Conservation (phyloP, 2,113 vertebrate species). For the Asarcornis scutulata region DNA sequence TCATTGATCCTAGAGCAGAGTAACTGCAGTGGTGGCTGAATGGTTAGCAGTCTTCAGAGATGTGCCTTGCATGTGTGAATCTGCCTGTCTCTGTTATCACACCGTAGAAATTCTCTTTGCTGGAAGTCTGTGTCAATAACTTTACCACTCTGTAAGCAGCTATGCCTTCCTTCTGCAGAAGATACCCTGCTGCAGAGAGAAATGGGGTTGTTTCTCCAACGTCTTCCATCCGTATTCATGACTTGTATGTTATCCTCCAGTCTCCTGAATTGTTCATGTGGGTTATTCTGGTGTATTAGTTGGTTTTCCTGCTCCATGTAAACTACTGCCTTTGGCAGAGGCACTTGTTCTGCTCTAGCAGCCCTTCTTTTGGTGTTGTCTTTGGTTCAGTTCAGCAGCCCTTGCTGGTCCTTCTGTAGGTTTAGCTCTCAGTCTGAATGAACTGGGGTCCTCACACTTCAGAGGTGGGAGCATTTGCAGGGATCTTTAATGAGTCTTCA, state of each 20-base stretch:
- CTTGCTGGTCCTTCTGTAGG: not conserved
- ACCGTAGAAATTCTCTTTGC: not conserved
- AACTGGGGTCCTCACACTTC: not conserved
- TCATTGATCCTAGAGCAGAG: constrained; percentile 1
- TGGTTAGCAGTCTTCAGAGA: not conserved
- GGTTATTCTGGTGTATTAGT: not conserved
- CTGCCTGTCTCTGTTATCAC: not conserved
- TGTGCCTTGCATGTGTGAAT: not conserved
- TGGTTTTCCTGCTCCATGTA: not conserved
- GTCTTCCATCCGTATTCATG: not conserved
- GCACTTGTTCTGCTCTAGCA: not conserved
- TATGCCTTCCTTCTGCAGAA: not conserved
- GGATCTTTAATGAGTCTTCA: not conserved
- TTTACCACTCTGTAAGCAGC: not conserved
- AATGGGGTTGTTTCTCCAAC: not conserved
- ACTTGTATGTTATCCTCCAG: not conserved
- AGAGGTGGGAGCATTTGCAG: not conserved
- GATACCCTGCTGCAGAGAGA: not conserved
- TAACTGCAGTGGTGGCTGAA: not conserved
- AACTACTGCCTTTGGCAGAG: not conserved
- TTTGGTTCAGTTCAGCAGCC: not conserved
- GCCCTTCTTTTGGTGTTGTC: not conserved
- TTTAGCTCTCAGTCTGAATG: not conserved
- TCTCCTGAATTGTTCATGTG: not conserved
- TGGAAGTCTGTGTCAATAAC: not conserved